Evolutionary conservation across 2,113 vertebrate species (phyloP).

Genomic region (Protobothrops mucrosquamatus): DNA sequence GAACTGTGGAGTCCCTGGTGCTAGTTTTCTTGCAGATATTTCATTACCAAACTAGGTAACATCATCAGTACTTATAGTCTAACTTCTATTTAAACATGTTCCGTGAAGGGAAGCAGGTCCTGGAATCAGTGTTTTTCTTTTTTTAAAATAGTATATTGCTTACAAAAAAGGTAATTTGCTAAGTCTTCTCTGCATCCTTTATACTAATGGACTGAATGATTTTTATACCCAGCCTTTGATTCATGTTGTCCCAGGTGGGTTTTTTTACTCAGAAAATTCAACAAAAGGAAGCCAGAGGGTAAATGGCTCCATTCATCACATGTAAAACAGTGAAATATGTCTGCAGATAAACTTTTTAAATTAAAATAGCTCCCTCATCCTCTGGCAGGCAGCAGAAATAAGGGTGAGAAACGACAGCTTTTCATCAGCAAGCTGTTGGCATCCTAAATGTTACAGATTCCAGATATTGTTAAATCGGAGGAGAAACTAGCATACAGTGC

Average conservation of each 20-base stretch:
- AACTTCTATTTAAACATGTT: not conserved
- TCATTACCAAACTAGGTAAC: not conserved
- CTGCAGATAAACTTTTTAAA: constrained; percentile 55
- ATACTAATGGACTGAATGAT: not conserved
- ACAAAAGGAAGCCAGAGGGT: constrained; percentile 18
- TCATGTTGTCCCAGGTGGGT: not conserved
- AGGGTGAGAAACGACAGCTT: constrained; percentile 50
- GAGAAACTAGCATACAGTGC: constrained; percentile 36
- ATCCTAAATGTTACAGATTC: constrained; percentile 43
- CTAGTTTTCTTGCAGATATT: not conserved
- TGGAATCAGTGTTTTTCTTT: not conserved
- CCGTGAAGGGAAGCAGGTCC: not conserved
- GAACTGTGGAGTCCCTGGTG: too few relatives aligned
- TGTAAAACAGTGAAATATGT: constrained; percentile 42
- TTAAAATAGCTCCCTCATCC: constrained; percentile 50
- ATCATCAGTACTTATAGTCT: not conserved
- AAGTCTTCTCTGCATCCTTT: not conserved
- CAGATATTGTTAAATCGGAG: constrained; percentile 28
- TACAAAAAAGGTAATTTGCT: not conserved
- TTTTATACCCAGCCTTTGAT: not conserved
- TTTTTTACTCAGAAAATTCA: constrained; percentile 24
- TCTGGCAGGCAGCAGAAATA: constrained; percentile 30
- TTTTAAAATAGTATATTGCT: not conserved
- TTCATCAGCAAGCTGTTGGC: constrained; percentile 34
- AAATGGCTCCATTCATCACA: constrained; percentile 34